Evolutionary conservation across 2,113 vertebrate species (phyloP).

Genomic region (rabbit (Oryctolagus cuniculus)): DNA sequence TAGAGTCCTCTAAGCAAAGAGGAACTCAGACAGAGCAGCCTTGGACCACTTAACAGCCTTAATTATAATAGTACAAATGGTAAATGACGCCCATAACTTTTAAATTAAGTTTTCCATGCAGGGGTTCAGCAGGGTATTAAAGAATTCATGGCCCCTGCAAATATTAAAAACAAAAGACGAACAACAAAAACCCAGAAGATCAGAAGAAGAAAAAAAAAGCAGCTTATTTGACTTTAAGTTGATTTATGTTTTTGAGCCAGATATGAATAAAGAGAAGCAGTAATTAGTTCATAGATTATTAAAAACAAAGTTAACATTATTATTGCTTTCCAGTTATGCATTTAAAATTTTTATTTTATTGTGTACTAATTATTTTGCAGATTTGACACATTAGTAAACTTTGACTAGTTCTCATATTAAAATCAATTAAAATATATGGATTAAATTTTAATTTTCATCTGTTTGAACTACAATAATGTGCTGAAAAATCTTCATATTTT

Average conservation of each 20-base stretch:
- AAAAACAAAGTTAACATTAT: slow-evolving; percentile 73
- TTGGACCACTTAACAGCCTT: background rate
- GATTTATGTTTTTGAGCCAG: slow-evolving; percentile 81
- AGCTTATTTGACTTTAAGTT: slow-evolving; percentile 70
- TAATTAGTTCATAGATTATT: slow-evolving; percentile 81
- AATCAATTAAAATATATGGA: slow-evolving; percentile 49
- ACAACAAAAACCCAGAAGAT: background rate
- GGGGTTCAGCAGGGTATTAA: slow-evolving; percentile 5
- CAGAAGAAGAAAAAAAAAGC: background rate
- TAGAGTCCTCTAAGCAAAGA: background rate
- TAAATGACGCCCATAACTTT: slow-evolving; percentile 42
- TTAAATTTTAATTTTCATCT: slow-evolving; percentile 58
- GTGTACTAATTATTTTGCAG: slow-evolving; percentile 58
- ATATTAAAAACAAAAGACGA: background rate
- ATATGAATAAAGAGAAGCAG: slow-evolving; percentile 63
- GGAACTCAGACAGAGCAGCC: background rate
- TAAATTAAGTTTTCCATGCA: slow-evolving; percentile 52
- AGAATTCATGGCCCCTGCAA: background rate
- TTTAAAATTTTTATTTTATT: slow-evolving; percentile 64
- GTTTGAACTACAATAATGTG: slow-evolving; percentile 12
- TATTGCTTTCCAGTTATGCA: slow-evolving; percentile 66
- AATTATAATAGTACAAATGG: slow-evolving; percentile 29
- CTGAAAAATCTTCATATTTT: slow-evolving; percentile 49
- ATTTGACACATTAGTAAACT: background rate
- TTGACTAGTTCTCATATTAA: slow-evolving; percentile 51